phyloP scores from a whole-genome alignment of 2,888 invertebrate genomes.

The Trichogramma dendrolimi region DNA sequence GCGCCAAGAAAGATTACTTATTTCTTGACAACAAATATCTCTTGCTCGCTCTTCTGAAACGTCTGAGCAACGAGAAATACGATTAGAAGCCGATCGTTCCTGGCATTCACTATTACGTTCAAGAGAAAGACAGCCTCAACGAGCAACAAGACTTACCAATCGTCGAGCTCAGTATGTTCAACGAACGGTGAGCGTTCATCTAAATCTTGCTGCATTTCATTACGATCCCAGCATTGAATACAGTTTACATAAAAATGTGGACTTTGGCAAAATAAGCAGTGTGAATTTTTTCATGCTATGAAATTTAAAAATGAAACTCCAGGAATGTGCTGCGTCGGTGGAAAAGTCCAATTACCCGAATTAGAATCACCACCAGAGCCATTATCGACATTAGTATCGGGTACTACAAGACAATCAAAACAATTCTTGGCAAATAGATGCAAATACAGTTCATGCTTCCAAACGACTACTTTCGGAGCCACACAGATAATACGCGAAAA shows the following conservation, averaged over 20 bases:
- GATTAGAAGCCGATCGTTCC: background rate
- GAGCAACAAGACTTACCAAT: background rate
- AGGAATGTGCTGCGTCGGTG: constrained; percentile 3
- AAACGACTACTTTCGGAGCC: constrained; percentile 13
- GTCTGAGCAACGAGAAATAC: background rate
- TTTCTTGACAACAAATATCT: background rate
- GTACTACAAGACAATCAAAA: too few species aligned
- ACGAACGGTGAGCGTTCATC: too few species aligned
- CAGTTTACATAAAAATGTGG: background rate
- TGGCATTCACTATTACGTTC: background rate
- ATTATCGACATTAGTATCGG: too few species aligned
- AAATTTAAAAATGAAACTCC: background rate
- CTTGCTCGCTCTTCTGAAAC: background rate
- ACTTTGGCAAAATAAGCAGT: background rate
- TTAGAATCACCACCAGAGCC: too few species aligned
- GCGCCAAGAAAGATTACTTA: too few species aligned
- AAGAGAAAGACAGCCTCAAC: background rate
- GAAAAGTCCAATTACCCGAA: too few species aligned
- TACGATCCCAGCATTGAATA: too few species aligned
- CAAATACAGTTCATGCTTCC: constrained; percentile 7
- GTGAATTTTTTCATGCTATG: too few species aligned
- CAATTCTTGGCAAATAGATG: constrained; percentile 8
- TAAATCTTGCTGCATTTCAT: too few species aligned
- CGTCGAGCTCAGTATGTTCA: too few species aligned
- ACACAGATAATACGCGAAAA: background rate